phyloP scores from a whole-genome alignment of 2,888 invertebrate genomes.

The Metallyticus violacea region DNA sequence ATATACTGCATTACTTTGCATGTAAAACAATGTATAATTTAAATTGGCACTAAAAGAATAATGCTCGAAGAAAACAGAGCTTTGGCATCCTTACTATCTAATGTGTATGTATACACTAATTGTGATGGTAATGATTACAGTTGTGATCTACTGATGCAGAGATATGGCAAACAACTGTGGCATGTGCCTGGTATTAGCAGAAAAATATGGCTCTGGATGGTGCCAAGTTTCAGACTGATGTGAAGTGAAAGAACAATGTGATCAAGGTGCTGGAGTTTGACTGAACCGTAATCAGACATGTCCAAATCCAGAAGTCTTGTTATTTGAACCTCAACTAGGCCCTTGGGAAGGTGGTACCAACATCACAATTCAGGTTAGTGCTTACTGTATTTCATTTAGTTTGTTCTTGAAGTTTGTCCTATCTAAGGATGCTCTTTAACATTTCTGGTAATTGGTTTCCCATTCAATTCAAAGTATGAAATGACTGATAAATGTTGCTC shows the following conservation, averaged over 20 bases:
- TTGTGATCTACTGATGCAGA: slow-evolving; percentile 89
- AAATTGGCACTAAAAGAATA: too few relatives aligned
- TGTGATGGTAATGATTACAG: slow-evolving; percentile 44
- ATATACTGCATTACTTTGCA: too few relatives aligned
- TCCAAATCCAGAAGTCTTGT: slow-evolving; percentile 89
- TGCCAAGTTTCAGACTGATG: slow-evolving; percentile 90
- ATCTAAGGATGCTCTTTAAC: too few relatives aligned
- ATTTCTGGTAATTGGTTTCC: too few relatives aligned
- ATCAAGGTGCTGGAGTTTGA: slow-evolving; percentile 71
- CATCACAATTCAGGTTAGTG: slow-evolving; percentile 67
- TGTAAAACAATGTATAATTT: too few relatives aligned
- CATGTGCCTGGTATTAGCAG: slow-evolving; percentile 86
- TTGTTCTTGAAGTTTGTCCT: too few relatives aligned
- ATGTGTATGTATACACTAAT: too few relatives aligned
- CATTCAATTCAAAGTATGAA: too few relatives aligned
- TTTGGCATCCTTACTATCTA: too few relatives aligned
- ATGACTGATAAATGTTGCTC: too few relatives aligned
- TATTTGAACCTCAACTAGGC: slow-evolving; percentile 81
- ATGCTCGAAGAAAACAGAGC: too few relatives aligned
- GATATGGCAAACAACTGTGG: slow-evolving; percentile 98
- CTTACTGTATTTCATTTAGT: too few relatives aligned
- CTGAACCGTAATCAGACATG: slow-evolving; percentile 88
- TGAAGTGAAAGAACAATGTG: slow-evolving; percentile 89
- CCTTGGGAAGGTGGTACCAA: slow-evolving; percentile 96
- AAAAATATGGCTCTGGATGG: slow-evolving; percentile 95